Evolutionary conservation across 2,888 invertebrate genomes (phyloP), one percentile per base, ranked within the genome.

Genomic region (Mimas tiliae): DNA sequence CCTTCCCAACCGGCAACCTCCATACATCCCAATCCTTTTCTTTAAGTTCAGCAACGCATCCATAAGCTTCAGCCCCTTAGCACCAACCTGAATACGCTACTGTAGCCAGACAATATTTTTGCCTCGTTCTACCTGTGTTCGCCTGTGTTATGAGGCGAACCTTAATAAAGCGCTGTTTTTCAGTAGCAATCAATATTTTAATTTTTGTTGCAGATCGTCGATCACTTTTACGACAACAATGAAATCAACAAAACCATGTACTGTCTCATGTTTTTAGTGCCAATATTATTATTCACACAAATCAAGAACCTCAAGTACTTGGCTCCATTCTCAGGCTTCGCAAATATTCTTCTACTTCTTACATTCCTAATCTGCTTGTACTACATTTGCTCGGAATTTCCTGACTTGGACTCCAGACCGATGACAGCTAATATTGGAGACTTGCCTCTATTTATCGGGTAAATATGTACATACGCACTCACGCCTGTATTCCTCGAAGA

Each of bases 281-380:
- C 93, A 0, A 83, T 94, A 9, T 76, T 94, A 0, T 38, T 87
- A 52, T 90, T 94, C 70, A 93, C 93, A 0, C 94, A 94, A 75
- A 95, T 98, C 71, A 94, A 97, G 73, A 95, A 97, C 76, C 94
- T 99, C 0, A 97, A 96, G 81, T 96, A 95, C 79, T 89, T 99
- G 68, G 97, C 98, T 1, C 98, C 98, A 0, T 97, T 98, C 84
- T 98, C 99, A 0, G 95, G 97, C 67, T 89, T 98, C 58, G 99
- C 99, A 51, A 99, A 99, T 82, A 69, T 97, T 12, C 95, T 97
- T 38, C 96, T 98, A 83, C 93, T 97, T 0, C 83, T 95, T 7
- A 97, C 97, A 1, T 96, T 99, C 78, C 93, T 94, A 21, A 96
- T 99, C 72, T 97, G 97, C 48, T 93, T 98, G 63, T 97, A 97